Percentiles rank a stretch among this genome's conserved stretches.
phyloP scores from a whole-genome alignment of 2,888 invertebrate genomes.

The Oxycera nigricornis region DNA sequence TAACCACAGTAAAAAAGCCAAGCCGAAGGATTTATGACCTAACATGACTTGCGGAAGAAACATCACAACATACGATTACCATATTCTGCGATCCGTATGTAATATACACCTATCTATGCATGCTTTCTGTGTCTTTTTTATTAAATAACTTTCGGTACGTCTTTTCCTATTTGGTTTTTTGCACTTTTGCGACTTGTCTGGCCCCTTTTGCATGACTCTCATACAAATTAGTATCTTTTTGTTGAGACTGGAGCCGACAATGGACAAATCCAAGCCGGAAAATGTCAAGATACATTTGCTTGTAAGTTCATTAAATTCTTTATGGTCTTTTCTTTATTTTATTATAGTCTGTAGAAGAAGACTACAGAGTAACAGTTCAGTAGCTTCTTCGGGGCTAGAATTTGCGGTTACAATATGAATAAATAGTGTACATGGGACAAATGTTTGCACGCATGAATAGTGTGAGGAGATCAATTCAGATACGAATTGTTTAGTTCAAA shows the following conservation, averaged over 20 bases:
- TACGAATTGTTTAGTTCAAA: no score
- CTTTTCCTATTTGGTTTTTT: no score
- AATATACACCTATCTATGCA: not conserved
- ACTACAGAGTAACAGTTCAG: slow-evolving; percentile 38
- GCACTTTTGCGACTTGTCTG: not conserved
- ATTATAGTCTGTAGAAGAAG: slow-evolving; percentile 17
- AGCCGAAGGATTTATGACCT: not conserved
- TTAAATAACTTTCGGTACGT: no score
- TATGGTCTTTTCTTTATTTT: slow-evolving; percentile 29
- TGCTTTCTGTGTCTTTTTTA: not conserved
- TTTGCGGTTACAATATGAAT: not conserved
- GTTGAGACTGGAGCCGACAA: no score
- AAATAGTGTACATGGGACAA: no score
- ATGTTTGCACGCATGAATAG: no score
- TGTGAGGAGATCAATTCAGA: no score
- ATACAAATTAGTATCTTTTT: no score
- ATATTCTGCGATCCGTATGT: not conserved
- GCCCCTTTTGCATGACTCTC: not conserved
- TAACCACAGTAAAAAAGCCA: not conserved
- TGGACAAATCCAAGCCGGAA: no score
- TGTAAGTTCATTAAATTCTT: slow-evolving; percentile 37
- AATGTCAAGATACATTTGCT: not conserved
- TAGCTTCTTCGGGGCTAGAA: not conserved
- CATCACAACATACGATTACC: not conserved
- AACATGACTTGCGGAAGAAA: slow-evolving; percentile 13